Conservation (phyloP, 2,888 invertebrate species). For the Drosophila yooni region DNA sequence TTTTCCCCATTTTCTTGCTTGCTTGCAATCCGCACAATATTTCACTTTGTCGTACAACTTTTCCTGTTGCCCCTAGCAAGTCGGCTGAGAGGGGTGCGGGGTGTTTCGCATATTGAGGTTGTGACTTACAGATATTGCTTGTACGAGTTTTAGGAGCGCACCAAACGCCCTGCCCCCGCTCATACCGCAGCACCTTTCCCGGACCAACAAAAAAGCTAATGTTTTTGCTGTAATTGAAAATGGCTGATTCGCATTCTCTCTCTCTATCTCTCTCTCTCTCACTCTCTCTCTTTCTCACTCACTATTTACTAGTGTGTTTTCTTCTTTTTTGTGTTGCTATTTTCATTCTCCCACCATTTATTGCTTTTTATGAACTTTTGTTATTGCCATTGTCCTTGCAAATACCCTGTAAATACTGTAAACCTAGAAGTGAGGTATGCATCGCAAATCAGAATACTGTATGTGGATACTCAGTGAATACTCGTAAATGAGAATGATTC, state of each 20-base stretch:
- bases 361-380: constrained; percentile 37
- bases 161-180: not conserved
- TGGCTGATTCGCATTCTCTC: constrained; percentile 22
- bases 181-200: not conserved
- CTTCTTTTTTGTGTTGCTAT: constrained; percentile 15
- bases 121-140: constrained; percentile 38
- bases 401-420: constrained; percentile 24
- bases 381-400: constrained; percentile 47
- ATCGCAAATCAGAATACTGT: not conserved
- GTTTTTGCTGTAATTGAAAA: constrained; percentile 64
- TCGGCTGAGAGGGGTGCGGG: not conserved
- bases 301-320: not conserved
- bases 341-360: constrained; percentile 23
- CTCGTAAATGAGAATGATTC: not conserved
- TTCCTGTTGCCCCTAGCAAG: constrained; percentile 23
- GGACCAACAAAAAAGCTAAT: constrained; percentile 33
- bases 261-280: not conserved
- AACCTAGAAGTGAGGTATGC: not conserved
- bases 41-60: constrained; percentile 53
- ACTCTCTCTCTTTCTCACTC: not conserved
- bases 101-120: constrained; percentile 29
- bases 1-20: not conserved
- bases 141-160: constrained; percentile 25
- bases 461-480: not conserved
- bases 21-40: constrained; percentile 51